Conservation (phyloP, 1,140 invertebrate species). For the Brachystomella parvula region DNA sequence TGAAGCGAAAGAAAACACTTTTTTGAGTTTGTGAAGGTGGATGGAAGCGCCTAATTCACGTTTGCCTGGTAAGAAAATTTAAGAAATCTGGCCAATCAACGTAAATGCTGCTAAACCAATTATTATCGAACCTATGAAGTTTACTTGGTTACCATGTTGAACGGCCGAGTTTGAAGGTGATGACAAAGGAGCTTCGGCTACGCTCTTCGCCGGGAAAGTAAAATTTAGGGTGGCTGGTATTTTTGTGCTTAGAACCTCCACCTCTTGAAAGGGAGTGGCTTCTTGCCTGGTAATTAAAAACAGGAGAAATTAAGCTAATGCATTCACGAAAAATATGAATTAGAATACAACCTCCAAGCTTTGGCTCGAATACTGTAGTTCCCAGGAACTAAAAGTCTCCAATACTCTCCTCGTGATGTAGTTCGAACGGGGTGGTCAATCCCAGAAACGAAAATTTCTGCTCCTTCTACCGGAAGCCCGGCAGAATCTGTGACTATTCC, state of each 20-base stretch:
- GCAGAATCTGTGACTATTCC: conserved; percentile 54
- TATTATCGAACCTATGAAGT: too few relatives aligned
- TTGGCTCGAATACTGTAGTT: conserved; percentile 61
- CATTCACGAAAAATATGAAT: conserved; percentile 3
- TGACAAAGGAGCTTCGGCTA: too few relatives aligned
- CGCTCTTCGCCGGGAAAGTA: too few relatives aligned
- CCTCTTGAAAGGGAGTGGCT: conserved; percentile 2
- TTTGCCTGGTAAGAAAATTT: too few relatives aligned
- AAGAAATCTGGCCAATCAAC: too few relatives aligned
- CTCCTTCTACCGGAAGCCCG: conserved; percentile 55
- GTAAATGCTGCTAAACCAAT: too few relatives aligned
- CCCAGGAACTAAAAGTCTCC: conserved; percentile 73
- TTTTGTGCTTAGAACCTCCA: not conserved
- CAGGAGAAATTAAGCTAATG: not conserved
- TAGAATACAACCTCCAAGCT: conserved; percentile 58
- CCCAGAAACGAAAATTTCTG: conserved; percentile 59
- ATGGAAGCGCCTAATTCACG: too few relatives aligned
- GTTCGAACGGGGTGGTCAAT: conserved; percentile 66
- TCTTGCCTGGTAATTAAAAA: not conserved
- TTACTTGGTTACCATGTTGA: too few relatives aligned
- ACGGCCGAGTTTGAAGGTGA: too few relatives aligned
- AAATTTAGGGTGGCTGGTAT: conserved; percentile 47
- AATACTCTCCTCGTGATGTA: conserved; percentile 72
- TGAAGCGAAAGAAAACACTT: too few relatives aligned
- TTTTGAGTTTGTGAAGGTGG: too few relatives aligned